Evolutionary conservation across 2,797 vertebrate genomes (phyloP).

Genomic region (Gallinago stenura): DNA sequence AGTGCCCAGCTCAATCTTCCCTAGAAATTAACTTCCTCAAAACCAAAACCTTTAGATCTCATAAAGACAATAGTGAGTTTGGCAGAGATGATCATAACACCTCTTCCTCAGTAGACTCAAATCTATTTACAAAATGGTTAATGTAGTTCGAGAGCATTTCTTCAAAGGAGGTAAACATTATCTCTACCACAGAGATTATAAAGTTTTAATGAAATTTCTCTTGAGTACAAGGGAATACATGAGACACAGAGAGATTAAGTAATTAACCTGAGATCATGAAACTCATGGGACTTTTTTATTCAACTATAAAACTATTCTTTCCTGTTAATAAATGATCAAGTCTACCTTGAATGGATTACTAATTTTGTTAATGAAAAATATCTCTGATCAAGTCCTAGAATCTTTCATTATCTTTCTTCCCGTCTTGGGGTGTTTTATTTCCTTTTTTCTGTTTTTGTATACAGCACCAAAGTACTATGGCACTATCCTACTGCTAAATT

Average conservation of each 20-base stretch:
- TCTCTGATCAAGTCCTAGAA: background rate
- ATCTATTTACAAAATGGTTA: background rate
- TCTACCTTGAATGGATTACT: background rate
- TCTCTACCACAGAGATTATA: background rate
- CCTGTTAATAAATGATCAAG: background rate
- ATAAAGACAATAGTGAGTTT: background rate
- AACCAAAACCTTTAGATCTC: background rate
- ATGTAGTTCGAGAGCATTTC: background rate
- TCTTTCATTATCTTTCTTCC: background rate
- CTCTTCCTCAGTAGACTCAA: background rate
- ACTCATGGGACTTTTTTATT: background rate
- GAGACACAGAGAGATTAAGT: background rate
- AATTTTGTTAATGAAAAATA: background rate
- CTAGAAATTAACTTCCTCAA: background rate
- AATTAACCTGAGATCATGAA: background rate
- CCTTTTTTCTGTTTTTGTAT: background rate
- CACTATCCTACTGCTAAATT: background rate
- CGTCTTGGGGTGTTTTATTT: background rate
- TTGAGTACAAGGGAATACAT: background rate
- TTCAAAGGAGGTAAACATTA: background rate
- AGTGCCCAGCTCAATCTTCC: background rate
- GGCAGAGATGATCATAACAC: background rate
- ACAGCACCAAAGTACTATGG: background rate
- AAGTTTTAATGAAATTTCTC: background rate
- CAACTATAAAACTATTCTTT: background rate